A percentile compares a stretch with the other conserved stretches of the same genome.
phyloP scores from a whole-genome alignment of 1,140 invertebrate genomes.

The Drosophila erecta region DNA sequence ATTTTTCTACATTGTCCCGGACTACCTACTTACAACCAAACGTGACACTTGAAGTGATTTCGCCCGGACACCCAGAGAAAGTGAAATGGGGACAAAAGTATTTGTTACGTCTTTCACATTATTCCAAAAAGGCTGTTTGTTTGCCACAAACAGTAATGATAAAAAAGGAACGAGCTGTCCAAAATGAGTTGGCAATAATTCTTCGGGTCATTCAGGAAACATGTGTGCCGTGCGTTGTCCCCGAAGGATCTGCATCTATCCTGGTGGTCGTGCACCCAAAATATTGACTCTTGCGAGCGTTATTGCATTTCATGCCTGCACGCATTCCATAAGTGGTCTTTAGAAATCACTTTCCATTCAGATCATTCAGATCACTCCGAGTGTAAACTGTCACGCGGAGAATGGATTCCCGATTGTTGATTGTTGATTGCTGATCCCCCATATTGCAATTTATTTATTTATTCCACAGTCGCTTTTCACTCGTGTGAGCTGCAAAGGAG shows the following conservation, averaged over 20 bases:
- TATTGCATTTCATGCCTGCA: conserved; percentile 42
- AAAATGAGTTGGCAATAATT: conserved; percentile 55
- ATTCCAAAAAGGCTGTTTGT: conserved; percentile 38
- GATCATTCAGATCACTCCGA: conserved; percentile 30
- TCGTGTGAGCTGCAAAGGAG: conserved; percentile 36
- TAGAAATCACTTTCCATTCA: conserved; percentile 47
- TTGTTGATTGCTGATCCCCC: conserved; percentile 16
- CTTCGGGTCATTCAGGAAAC: conserved; percentile 47
- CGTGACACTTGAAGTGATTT: conserved; percentile 46
- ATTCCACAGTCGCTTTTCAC: conserved; percentile 22
- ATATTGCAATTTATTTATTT: conserved; percentile 47
- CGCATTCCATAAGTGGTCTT: conserved; percentile 37
- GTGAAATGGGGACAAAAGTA: conserved; percentile 47
- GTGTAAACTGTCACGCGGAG: conserved; percentile 40
- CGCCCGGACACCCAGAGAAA: conserved; percentile 36
- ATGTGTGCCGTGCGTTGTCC: conserved; percentile 36
- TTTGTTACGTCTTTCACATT: conserved; percentile 49
- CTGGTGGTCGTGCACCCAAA: conserved; percentile 51
- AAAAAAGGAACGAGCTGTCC: conserved; percentile 27
- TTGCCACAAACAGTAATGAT: conserved; percentile 45
- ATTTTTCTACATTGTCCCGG: conserved; percentile 10
- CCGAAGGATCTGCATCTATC: conserved; percentile 29
- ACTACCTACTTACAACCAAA: conserved; percentile 33
- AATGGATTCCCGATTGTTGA: conserved; percentile 10
- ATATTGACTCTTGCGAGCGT: conserved; percentile 41